These are phyloP conservation scores for human DNA, from an alignment of 2,113 vertebrate species.

Conservation along the genomic window DNA sequence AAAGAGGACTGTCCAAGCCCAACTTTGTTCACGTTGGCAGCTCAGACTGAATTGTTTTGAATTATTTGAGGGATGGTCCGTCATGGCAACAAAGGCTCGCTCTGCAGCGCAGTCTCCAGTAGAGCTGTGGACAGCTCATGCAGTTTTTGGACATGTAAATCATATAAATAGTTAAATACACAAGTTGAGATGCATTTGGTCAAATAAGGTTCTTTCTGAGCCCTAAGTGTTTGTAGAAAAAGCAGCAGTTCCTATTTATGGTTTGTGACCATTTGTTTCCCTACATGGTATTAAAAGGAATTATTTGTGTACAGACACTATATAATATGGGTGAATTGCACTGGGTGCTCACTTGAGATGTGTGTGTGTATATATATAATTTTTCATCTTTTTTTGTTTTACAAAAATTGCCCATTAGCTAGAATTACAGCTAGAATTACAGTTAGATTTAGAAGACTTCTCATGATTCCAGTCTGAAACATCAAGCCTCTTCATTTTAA, in stretches of 20 bases:
- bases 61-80: not conserved
- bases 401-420: not conserved
- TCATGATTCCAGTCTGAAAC: not conserved
- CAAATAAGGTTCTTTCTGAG: not conserved
- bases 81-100: not conserved
- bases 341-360: not conserved
- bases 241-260: not conserved
- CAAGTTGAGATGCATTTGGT: not conserved
- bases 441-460: not conserved
- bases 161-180: not conserved
- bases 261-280: not conserved
- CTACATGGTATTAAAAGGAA: not conserved
- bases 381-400: not conserved
- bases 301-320: not conserved
- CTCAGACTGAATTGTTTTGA: not conserved
- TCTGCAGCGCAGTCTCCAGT: not conserved
- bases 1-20: not conserved
- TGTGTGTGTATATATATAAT: no score
- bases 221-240: not conserved
- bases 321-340: not conserved
- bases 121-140: not conserved
- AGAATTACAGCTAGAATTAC: no score
- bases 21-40: not conserved
- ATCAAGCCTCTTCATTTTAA: not conserved
- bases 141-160: not conserved